These are phyloP conservation scores for Dallia pectoralis DNA, from an alignment of 2,797 vertebrate species.

Conservation along the genomic window DNA sequence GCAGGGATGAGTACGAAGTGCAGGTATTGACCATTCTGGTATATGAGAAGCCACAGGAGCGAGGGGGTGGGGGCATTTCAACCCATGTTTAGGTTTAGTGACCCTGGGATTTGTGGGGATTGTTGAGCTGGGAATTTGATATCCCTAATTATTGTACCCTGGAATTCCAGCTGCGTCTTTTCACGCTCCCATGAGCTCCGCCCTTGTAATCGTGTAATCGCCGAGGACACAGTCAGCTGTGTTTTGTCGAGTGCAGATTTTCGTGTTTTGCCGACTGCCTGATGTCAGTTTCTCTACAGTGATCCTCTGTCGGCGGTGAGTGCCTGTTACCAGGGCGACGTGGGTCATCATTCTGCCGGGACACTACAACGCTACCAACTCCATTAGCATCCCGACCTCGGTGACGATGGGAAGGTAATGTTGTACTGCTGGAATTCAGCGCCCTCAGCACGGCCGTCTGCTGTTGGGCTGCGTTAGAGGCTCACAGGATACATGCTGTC, in stretches of 20 bases:
- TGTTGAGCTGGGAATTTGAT: constrained; percentile 29
- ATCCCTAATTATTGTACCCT: constrained; percentile 26
- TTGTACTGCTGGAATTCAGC: background rate
- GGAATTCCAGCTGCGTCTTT: constrained; percentile 23
- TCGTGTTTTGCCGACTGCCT: constrained; percentile 3
- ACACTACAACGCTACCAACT: constrained; percentile 75
- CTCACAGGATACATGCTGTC: no score
- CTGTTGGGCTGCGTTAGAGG: background rate
- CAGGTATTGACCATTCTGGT: constrained; percentile 71
- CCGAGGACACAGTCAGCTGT: constrained; percentile 7
- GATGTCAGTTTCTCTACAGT: constrained; percentile 79
- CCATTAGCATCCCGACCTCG: constrained; percentile 85
- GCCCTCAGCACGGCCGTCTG: background rate
- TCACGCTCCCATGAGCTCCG: constrained; percentile 4
- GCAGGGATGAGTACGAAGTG: constrained; percentile 76
- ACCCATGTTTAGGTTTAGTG: constrained; percentile 7
- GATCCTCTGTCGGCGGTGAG: constrained; percentile 80
- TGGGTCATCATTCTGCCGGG: constrained; percentile 84
- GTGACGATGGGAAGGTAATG: constrained; percentile 83
- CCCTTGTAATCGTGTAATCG: constrained; percentile 15
- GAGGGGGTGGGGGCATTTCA: background rate
- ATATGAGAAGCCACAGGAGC: background rate
- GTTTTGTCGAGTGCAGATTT: constrained; percentile 13
- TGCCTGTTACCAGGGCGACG: constrained; percentile 81
- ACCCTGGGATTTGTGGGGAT: constrained; percentile 15